Base-by-base conservation (phyloP, 2,888 invertebrate species). In the Agapostemon virescens region DNA sequence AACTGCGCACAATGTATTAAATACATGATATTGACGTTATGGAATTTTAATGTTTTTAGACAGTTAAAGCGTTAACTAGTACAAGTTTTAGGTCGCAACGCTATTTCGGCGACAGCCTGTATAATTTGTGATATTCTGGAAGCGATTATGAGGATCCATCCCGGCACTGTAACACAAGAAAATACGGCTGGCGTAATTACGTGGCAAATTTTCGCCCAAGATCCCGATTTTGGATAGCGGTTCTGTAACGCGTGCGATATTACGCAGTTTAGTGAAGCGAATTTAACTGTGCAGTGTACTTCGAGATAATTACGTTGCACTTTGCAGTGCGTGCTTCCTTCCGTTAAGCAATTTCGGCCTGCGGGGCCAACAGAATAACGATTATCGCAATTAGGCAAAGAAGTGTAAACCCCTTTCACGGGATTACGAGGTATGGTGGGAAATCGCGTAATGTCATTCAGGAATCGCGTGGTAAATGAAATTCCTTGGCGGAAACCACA, bases 351-450 rank as follows among this genome's bases (percentile, higher is more conserved):
- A 75, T 83, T 81, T 52, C 77, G 30, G 33, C 33, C 52, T 52
- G 68, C 66, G 7, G 55, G 61, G 9, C 70, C 68, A 33, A 63
- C 63, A 49, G 63, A 69, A 74, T 76, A 58, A 73, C 71, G 69
- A 83, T 83, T 82, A 79, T 61, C 73, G 79, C 45, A 79, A 83
- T 83, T 82, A 79, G 58, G 75, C 70, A 70, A 83, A 82, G 82
- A 82, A 82, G 73, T 40, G 79, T 49, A 38, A 71, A 73, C 42
- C 76, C 49, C 81, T 75, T 72, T 78, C 26, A 63, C 33, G 52
- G 70, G 71, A 73, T 71, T 70, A 38, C 63, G 30, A 75, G 69
- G 67, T 49, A 5, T 23, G 33, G 20, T 20, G 52, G 17, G 38
- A 69, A 49, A 58, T 71, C 68, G 55, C 69, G 17, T 58, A 61